These are phyloP conservation scores for Gallirallus australis DNA, from an alignment of 2,797 vertebrate species.

Conservation along the genomic window DNA sequence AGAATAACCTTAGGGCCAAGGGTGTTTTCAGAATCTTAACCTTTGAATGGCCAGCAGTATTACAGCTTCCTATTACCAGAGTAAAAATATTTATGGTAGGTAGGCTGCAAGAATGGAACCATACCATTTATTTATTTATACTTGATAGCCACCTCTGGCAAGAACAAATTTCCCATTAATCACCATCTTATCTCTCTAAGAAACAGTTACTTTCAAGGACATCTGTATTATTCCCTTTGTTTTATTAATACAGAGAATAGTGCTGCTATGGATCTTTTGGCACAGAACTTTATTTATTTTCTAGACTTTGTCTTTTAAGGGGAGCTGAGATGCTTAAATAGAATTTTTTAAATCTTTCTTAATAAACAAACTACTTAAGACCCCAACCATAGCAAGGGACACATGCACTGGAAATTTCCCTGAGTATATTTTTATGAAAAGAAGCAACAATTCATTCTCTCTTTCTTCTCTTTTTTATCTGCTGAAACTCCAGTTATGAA, in stretches of 20 bases:
- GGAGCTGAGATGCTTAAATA: background rate
- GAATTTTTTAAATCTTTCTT: background rate
- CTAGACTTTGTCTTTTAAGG: background rate
- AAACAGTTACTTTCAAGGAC: conserved; percentile 67
- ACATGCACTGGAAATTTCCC: background rate
- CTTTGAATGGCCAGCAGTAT: background rate
- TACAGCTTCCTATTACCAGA: conserved; percentile 35
- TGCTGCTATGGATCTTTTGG: background rate
- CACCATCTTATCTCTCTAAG: conserved; percentile 70
- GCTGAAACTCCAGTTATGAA: background rate
- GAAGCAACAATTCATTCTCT: background rate
- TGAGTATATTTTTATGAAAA: background rate
- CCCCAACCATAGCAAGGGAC: background rate
- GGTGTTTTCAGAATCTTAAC: conserved; percentile 31
- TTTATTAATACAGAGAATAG: conserved; percentile 38
- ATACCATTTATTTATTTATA: conserved; percentile 58
- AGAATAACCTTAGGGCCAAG: conserved; percentile 51
- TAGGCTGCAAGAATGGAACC: conserved; percentile 13
- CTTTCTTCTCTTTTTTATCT: background rate
- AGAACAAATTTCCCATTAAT: conserved; percentile 74
- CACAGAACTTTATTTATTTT: conserved; percentile 19
- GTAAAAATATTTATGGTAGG: conserved; percentile 62
- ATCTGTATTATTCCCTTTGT: conserved; percentile 54
- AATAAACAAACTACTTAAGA: background rate
- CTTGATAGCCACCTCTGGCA: conserved; percentile 60